Evolutionary conservation across 2,888 invertebrate genomes (phyloP).

Genomic region (Aphodius granarius): DNA sequence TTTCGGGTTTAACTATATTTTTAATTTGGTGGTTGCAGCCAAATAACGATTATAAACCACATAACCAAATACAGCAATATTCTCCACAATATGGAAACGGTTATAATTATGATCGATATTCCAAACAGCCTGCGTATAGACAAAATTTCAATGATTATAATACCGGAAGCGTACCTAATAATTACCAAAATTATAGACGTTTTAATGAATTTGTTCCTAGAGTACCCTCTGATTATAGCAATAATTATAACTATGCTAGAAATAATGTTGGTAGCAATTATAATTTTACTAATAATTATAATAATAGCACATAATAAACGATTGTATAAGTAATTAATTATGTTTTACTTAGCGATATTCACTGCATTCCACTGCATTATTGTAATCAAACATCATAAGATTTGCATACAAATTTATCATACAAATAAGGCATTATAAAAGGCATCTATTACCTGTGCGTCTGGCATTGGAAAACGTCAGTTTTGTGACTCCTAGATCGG

Average conservation of each 20-base stretch:
- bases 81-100: neutral
- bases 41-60: slow-evolving; percentile 19
- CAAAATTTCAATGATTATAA: neutral
- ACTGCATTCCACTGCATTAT: neutral
- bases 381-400: too few relatives aligned
- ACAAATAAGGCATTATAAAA: too few relatives aligned
- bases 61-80: slow-evolving; percentile 1
- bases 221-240: neutral
- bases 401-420: too few relatives aligned
- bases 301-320: neutral
- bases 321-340: neutral
- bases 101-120: neutral
- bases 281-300: neutral
- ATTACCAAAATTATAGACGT: neutral
- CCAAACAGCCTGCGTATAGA: neutral
- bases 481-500: too few relatives aligned
- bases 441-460: too few relatives aligned
- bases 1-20: slow-evolving; percentile 46
- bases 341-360: neutral
- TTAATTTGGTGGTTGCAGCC: slow-evolving; percentile 48
- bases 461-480: too few relatives aligned
- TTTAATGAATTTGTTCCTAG: neutral
- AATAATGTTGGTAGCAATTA: neutral
- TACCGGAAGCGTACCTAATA: neutral
- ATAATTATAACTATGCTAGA: neutral